Conservation (phyloP, 2,113 vertebrate species). For the Carettochelys insculpta region DNA sequence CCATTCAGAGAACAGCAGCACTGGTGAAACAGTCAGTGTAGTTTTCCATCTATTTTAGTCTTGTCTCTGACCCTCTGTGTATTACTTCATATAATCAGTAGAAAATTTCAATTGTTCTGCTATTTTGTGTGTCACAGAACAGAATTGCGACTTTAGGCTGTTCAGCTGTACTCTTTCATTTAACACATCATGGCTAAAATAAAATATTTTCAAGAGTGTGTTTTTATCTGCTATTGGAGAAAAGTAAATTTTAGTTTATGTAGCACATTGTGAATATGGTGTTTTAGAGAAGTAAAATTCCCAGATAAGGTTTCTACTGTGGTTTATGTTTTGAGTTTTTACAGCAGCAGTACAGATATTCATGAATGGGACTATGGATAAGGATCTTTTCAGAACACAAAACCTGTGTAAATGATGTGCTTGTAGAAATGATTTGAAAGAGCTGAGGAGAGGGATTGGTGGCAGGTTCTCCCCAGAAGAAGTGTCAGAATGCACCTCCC, state of each 20-base stretch:
- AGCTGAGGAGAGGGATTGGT: not conserved
- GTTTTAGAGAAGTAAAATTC: not conserved
- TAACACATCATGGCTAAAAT: not conserved
- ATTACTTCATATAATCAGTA: not conserved
- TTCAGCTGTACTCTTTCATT: not conserved
- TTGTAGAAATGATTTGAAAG: not conserved
- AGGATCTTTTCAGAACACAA: not conserved
- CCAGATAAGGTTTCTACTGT: not conserved
- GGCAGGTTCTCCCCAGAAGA: fast-evolving
- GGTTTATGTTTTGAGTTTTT: not conserved
- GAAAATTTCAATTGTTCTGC: slow-evolving; percentile 44
- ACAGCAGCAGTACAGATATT: not conserved
- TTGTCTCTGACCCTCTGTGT: slow-evolving; percentile 37
- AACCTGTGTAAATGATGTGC: fast-evolving
- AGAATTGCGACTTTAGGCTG: slow-evolving; percentile 3
- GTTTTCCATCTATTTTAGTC: slow-evolving; percentile 31
- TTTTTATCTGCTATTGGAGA: not conserved
- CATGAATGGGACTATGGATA: not conserved
- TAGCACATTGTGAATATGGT: not conserved
- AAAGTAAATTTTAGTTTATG: not conserved
- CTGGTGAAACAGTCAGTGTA: not conserved
- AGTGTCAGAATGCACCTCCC: not conserved
- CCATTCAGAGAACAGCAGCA: slow-evolving; percentile 52
- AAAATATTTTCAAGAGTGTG: not conserved
- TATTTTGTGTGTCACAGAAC: slow-evolving; percentile 7